phyloP scores from a whole-genome alignment of 2,888 invertebrate species.

The Athalia cordata region DNA sequence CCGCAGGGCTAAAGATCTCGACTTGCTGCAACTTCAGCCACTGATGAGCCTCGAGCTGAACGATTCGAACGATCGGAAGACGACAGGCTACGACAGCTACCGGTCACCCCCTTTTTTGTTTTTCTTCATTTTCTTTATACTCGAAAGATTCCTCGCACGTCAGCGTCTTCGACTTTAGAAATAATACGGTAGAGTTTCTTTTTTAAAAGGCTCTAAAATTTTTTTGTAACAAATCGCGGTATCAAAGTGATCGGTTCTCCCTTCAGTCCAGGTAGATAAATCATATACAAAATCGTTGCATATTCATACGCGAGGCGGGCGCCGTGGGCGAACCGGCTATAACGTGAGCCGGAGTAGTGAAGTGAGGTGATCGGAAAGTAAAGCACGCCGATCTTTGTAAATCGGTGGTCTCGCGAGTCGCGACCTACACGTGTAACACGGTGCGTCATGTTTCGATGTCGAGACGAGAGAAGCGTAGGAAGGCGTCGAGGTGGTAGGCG shows the following conservation, averaged over 20 bases:
- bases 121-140: no score
- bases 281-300: conserved; percentile 65
- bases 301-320: conserved; percentile 68
- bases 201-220: no score
- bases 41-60: conserved; percentile 54
- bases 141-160: no score
- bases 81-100: neutral
- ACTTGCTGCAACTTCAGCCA: conserved; percentile 46
- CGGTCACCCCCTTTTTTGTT: neutral
- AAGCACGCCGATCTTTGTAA: conserved; percentile 43
- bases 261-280: conserved; percentile 30
- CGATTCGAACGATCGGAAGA: conserved; percentile 20
- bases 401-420: conserved; percentile 42
- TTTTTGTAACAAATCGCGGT: conserved; percentile 11
- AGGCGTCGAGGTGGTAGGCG: conserved; percentile 38
- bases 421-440: conserved; percentile 46
- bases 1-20: conserved; percentile 59
- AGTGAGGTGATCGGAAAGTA: conserved; percentile 40
- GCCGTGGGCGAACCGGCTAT: conserved; percentile 71
- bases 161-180: no score
- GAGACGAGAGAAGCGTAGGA: conserved; percentile 35
- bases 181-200: no score
- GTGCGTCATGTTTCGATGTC: conserved; percentile 41
- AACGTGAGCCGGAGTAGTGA: neutral
- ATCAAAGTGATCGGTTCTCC: conserved; percentile 20